These are phyloP conservation scores for Hippolais icterina DNA, from an alignment of 2,113 vertebrate genomes.

Conservation along the genomic window DNA sequence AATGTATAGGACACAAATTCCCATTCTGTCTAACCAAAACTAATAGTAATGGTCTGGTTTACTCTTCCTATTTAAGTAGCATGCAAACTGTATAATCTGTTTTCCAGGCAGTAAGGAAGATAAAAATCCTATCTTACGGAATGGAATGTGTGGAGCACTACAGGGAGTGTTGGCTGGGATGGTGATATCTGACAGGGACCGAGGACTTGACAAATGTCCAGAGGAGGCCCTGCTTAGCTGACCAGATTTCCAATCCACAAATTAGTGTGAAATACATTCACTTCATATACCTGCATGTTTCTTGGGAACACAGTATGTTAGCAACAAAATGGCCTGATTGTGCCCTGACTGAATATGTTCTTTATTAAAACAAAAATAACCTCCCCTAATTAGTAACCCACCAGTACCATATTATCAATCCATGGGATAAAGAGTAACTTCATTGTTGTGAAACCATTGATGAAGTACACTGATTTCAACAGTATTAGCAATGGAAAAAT, in stretches of 20 bases:
- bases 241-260: neutral
- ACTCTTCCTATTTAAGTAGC: neutral
- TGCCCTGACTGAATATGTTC: neutral
- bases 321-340: neutral
- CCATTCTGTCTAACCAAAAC: neutral
- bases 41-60: neutral
- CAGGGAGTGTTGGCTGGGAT: neutral
- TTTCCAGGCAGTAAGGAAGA: neutral
- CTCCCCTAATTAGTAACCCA: neutral
- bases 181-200: neutral
- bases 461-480: neutral
- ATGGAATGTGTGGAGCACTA: fast-evolving
- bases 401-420: neutral
- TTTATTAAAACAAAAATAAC: neutral
- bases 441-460: neutral
- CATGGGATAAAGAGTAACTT: neutral
- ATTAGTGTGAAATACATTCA: neutral
- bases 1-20: neutral
- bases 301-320: neutral
- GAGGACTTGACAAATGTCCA: neutral
- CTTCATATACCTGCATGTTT: neutral
- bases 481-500: neutral
- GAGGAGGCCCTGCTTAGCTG: neutral
- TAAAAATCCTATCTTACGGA: neutral
- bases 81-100: neutral